phyloP scores from a whole-genome alignment of 2,888 invertebrate genomes.

The Chirona hameri region DNA sequence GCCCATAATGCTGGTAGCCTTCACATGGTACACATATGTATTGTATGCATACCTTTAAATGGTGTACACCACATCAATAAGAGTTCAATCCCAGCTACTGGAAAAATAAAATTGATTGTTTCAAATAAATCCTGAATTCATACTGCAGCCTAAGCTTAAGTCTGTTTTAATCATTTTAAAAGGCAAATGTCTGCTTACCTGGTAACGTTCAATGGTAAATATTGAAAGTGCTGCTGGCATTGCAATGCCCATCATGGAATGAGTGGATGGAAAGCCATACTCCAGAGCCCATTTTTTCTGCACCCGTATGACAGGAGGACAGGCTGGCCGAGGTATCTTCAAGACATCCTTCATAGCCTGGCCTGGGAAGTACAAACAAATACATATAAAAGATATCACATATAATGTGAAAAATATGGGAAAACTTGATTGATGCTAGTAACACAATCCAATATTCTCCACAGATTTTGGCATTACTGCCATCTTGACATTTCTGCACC shows the following conservation, averaged over 20 bases:
- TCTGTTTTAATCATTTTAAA: not conserved
- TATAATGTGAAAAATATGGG: no score
- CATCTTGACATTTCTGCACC: no score
- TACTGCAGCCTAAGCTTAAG: no score
- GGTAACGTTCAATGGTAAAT: constrained; percentile 75
- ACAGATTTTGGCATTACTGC: no score
- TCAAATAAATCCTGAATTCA: not conserved
- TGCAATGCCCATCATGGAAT: constrained; percentile 84
- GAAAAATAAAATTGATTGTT: not conserved
- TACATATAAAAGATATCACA: no score
- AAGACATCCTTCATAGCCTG: constrained; percentile 86
- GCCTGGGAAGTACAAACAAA: constrained; percentile 51
- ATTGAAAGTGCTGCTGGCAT: constrained; percentile 80
- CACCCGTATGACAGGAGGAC: constrained; percentile 73
- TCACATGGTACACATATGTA: not conserved
- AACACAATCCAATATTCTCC: no score
- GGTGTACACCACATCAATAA: not conserved
- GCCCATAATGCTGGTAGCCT: not conserved
- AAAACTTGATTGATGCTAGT: no score
- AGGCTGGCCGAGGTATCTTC: constrained; percentile 77
- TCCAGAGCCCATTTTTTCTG: constrained; percentile 86
- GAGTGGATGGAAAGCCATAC: constrained; percentile 93
- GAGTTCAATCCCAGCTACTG: not conserved
- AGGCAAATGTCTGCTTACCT: constrained; percentile 46
- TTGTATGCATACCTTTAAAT: not conserved